Conservation (phyloP, 1,140 invertebrate species). For the Bemisia tabaci region DNA sequence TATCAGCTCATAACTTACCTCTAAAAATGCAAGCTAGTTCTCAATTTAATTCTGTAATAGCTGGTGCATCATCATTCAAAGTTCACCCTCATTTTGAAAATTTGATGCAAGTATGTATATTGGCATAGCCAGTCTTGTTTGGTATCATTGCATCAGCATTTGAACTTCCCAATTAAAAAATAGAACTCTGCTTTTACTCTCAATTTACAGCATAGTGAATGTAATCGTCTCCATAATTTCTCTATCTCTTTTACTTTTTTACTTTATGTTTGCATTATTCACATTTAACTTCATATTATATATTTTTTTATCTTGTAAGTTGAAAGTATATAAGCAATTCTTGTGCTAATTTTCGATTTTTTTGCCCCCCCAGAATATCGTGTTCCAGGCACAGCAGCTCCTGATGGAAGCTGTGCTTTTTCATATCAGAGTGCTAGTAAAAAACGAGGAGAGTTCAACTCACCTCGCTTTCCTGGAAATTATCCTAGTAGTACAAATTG, state of each 20-base stretch:
- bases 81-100: too few relatives aligned
- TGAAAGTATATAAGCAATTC: not conserved
- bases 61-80: too few relatives aligned
- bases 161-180: too few relatives aligned
- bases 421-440: conserved; percentile 72
- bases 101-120: too few relatives aligned
- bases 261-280: too few relatives aligned
- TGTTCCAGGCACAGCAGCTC: conserved; percentile 85
- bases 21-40: too few relatives aligned
- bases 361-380: conserved; percentile 55
- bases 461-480: conserved; percentile 86
- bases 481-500: conserved; percentile 89
- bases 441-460: conserved; percentile 85
- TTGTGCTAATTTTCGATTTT: conserved; percentile 15
- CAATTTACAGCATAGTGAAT: too few relatives aligned
- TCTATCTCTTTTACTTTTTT: conserved; percentile 2
- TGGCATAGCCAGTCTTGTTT: too few relatives aligned
- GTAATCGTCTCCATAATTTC: not conserved
- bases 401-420: conserved; percentile 78
- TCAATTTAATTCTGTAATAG: too few relatives aligned
- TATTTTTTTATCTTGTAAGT: not conserved
- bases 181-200: too few relatives aligned
- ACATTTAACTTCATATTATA: not conserved
- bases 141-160: too few relatives aligned
- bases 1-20: too few relatives aligned